phyloP scores from a whole-genome alignment of 2,797 vertebrate species.

The Kryptopterus vitreolus region DNA sequence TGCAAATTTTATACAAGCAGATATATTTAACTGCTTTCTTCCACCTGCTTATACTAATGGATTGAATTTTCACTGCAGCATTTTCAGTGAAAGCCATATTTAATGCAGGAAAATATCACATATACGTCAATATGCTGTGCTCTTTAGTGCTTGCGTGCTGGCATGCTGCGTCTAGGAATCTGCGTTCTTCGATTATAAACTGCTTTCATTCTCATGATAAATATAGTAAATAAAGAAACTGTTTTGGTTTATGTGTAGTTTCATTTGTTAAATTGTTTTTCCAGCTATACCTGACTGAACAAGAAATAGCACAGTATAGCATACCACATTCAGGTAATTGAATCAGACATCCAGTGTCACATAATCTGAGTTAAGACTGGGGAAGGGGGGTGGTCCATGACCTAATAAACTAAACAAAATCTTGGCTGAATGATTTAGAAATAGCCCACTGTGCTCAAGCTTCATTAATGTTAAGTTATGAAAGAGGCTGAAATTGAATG shows the following conservation, averaged over 20 bases:
- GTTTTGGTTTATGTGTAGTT: background rate
- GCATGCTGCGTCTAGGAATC: background rate
- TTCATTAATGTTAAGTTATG: slow-evolving; percentile 13
- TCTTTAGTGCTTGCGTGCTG: background rate
- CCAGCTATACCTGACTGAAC: background rate
- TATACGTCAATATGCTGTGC: background rate
- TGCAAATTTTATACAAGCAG: background rate
- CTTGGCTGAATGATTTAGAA: background rate
- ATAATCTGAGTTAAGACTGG: background rate
- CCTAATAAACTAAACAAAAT: background rate
- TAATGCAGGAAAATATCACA: background rate
- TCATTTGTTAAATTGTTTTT: background rate
- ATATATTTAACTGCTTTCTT: background rate
- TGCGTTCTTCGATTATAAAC: background rate
- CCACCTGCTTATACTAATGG: background rate
- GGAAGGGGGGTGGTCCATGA: background rate
- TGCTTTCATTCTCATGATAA: background rate
- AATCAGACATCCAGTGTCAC: background rate
- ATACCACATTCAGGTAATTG: background rate
- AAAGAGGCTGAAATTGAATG: no score
- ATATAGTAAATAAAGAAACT: background rate
- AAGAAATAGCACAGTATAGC: background rate
- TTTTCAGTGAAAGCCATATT: background rate
- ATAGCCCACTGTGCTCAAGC: background rate
- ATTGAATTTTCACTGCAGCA: background rate